Conservation (phyloP, 1,140 invertebrate genomes). For the Argopecten irradians region DNA sequence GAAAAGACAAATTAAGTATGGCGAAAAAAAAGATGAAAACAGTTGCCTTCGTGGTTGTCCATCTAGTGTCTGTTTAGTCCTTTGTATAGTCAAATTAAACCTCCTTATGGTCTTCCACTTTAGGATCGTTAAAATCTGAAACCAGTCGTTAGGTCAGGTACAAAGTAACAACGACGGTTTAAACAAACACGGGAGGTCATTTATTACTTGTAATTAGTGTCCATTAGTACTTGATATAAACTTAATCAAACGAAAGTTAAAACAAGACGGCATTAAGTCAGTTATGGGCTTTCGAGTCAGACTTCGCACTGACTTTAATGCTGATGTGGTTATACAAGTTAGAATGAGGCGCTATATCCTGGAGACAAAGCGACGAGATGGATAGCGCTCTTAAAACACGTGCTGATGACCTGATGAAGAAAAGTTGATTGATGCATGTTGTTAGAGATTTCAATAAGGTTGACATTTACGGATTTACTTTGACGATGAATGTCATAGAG, state of each 20-base stretch:
- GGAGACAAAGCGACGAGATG: neutral
- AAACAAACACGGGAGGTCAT: neutral
- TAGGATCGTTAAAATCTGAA: neutral
- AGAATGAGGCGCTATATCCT: neutral
- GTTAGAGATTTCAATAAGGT: too few relatives aligned
- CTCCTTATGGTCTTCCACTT: neutral
- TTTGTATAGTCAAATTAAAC: neutral
- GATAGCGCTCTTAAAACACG: neutral
- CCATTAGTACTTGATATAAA: neutral
- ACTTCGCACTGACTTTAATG: neutral
- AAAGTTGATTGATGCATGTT: neutral
- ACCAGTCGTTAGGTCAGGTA: neutral
- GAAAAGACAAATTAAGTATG: too few relatives aligned
- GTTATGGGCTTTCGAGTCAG: neutral
- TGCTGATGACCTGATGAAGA: neutral
- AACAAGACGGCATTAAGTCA: too few relatives aligned
- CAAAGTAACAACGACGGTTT: neutral
- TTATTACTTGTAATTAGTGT: neutral
- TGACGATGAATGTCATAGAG: neutral
- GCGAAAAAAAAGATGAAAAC: too few relatives aligned
- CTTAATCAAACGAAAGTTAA: neutral
- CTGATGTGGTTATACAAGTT: neutral
- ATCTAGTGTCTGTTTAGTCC: neutral
- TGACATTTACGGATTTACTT: neutral
- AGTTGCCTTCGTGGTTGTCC: neutral